Base-by-base conservation (phyloP, 2,113 vertebrate species). In the Mellivora capensis region DNA sequence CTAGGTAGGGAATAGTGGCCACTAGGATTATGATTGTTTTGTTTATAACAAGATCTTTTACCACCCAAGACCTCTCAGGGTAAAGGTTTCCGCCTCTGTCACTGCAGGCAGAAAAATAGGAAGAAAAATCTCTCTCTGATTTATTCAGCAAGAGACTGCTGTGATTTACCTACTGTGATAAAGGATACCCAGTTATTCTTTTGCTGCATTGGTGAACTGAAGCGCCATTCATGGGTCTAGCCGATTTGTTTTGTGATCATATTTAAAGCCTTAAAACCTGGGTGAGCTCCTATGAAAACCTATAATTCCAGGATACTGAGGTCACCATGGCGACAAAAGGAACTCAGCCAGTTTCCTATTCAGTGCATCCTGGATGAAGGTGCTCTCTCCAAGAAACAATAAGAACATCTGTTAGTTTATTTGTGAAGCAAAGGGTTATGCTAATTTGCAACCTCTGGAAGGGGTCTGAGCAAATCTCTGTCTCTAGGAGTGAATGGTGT, bases 131-230 rank as follows among this genome's bases (percentile, higher is more conserved):
- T 14, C 17, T 34, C 42, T 94, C 25, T 84, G 34, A 67, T 90
- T 97, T 90, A 97, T 84, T 95, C 44, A 80, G 2, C 34, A 29
- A 90, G 49, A 97, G 82, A 61, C 34, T 81, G 57, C 34, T 81
- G 34, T 71, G 21, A 81, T 82, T 88, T 90, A 84, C 18, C 34
- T 42, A 21, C 74, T 59, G 9, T 62, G 29, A 20, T n/a, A 49
- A 39, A 39, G 42, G 82, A 72, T 69, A 90, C 12, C 29, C 13
- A 72, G 10, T n/a, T 15, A 54, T 93, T 87, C 42, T 87, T 61
- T 87, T 34, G 31, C 44, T 67, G 31, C 44, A 61, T 77, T 82
- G 7, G 3, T 93, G 59, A 77, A n/a, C 15, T 39, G 23, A 67
- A 87, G 13, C 34, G 18, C 85, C 57, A 77, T 82, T n/a, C 42